A percentile compares a stretch with the other conserved stretches of the same genome.
phyloP scores from a whole-genome alignment of 1,140 invertebrate species.

The Popillia japonica region DNA sequence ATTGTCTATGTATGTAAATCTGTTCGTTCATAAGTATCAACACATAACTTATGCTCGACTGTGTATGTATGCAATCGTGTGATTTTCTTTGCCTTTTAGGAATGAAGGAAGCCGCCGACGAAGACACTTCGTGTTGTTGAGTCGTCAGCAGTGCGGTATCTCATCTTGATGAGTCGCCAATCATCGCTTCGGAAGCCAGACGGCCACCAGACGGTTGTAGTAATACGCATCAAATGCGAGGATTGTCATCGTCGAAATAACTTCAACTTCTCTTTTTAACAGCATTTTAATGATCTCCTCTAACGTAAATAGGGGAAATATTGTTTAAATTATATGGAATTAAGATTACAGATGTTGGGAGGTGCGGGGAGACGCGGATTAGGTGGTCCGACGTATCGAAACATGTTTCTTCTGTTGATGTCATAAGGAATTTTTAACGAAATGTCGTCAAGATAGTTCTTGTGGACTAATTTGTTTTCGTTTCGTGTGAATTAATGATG shows the following conservation, averaged over 20 bases:
- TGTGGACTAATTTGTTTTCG: conserved; percentile 5
- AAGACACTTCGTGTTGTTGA: neutral
- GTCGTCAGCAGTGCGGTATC: neutral
- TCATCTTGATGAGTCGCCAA: conserved; percentile 26
- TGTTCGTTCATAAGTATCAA: neutral
- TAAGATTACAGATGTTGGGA: no score
- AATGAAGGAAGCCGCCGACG: conserved; percentile 9
- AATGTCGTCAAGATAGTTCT: neutral
- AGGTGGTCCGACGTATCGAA: neutral
- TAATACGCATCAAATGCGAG: neutral
- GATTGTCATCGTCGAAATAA: conserved; percentile 10
- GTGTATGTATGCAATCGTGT: neutral
- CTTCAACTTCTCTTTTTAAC: conserved; percentile 1
- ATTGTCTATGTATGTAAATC: conserved; percentile 25
- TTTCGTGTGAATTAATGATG: neutral
- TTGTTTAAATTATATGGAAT: neutral
- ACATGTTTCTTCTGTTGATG: neutral
- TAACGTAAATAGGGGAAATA: neutral
- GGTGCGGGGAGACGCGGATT: neutral
- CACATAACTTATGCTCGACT: neutral
- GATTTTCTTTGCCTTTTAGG: conserved; percentile 27
- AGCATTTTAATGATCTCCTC: conserved; percentile 12
- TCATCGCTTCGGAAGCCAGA: neutral
- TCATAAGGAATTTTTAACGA: conserved; percentile 2
- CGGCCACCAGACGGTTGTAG: neutral